A percentile compares a stretch with the other conserved stretches of the same genome.
Conservation (phyloP, 2,888 invertebrate genomes). For the Brenthis daphne region DNA sequence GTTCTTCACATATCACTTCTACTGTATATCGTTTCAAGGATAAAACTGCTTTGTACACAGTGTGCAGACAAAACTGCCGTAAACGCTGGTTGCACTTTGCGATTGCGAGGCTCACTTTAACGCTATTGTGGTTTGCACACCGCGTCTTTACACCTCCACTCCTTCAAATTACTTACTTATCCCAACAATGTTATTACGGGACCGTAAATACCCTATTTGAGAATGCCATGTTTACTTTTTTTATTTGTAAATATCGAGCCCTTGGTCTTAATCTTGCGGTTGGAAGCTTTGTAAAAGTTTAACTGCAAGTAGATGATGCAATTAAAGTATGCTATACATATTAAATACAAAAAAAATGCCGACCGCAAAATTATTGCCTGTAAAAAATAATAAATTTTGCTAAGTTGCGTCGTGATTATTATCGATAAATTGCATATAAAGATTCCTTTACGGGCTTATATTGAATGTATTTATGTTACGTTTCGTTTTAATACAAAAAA, state of each 20-base stretch:
- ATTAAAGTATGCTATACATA: too few species aligned
- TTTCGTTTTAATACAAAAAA: too few species aligned
- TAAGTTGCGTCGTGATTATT: too few species aligned
- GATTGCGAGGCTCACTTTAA: conserved; percentile 34
- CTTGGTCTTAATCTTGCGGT: conserved; percentile 10
- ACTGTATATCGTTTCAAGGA: conserved; percentile 4
- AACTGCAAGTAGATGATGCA: not conserved
- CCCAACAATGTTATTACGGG: conserved; percentile 27
- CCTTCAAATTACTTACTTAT: conserved; percentile 37
- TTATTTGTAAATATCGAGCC: conserved; percentile 1
- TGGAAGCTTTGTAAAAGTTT: conserved; percentile 1
- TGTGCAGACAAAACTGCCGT: conserved; percentile 30
- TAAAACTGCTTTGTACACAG: conserved; percentile 5
- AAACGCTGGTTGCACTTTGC: conserved; percentile 33
- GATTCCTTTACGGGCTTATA: too few species aligned
- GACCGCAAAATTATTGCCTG: too few species aligned
- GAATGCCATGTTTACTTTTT: conserved; percentile 12
- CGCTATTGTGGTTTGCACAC: conserved; percentile 34
- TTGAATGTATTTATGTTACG: too few species aligned
- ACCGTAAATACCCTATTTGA: conserved; percentile 15
- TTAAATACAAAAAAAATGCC: too few species aligned
- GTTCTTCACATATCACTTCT: conserved; percentile 1
- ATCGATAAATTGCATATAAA: too few species aligned
- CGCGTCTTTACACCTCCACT: conserved; percentile 34
- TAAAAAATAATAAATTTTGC: too few species aligned